A percentile compares a stretch with the other conserved stretches of the same genome.
Conservation (phyloP, 2,797 vertebrate species). For the Enteromius mattozi region DNA sequence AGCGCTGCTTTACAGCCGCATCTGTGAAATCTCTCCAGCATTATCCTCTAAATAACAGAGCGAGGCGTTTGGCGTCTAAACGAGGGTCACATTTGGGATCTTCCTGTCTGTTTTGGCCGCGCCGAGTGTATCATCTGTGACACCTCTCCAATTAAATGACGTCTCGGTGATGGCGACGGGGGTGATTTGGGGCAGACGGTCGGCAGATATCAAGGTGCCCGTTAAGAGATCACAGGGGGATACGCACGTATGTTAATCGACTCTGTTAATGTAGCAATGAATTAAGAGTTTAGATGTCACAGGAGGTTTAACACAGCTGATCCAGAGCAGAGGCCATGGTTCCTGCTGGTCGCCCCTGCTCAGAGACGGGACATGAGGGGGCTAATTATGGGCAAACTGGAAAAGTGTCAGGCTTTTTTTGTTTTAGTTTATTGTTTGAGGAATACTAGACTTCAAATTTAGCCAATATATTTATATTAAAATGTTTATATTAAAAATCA, state of each 20-base stretch:
- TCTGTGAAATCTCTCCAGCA: constrained; percentile 39
- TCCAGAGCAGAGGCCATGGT: constrained; percentile 67
- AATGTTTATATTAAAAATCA: background rate
- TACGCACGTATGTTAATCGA: constrained; percentile 80
- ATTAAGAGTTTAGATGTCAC: constrained; percentile 86
- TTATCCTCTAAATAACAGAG: constrained; percentile 30
- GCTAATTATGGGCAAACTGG: constrained; percentile 52
- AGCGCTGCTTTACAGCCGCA: background rate
- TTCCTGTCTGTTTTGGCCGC: constrained; percentile 40
- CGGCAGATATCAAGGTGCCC: constrained; percentile 63
- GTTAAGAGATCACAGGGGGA: constrained; percentile 70
- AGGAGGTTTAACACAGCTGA: constrained; percentile 84
- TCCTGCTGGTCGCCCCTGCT: constrained; percentile 42
- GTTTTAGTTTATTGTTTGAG: background rate
- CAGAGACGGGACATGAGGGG: constrained; percentile 58
- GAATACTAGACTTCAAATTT: background rate
- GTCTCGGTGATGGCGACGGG: constrained; percentile 48
- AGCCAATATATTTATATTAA: background rate
- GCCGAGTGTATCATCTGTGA: constrained; percentile 53
- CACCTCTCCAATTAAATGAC: constrained; percentile 61
- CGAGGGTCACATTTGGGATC: constrained; percentile 51
- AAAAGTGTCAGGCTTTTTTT: background rate
- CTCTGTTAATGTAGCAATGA: constrained; percentile 85
- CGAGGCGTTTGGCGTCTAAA: constrained; percentile 25
- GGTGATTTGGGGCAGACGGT: constrained; percentile 47